phyloP scores from a whole-genome alignment of 2,797 vertebrate genomes.

The Synaphobranchus kaupii region DNA sequence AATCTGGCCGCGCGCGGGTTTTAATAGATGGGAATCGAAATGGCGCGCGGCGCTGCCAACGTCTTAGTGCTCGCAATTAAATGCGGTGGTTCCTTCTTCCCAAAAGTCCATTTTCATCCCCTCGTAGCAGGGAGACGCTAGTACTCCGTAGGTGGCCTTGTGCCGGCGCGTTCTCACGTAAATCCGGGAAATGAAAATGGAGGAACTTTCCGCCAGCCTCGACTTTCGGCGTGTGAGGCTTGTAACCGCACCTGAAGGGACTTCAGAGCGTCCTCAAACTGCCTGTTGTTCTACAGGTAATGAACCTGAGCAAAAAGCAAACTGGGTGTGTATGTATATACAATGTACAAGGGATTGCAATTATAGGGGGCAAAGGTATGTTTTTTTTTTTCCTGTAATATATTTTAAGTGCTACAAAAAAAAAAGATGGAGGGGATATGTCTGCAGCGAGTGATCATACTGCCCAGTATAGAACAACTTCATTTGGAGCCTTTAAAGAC shows the following conservation, averaged over 20 bases:
- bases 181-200: conserved; percentile 16
- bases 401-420: not conserved
- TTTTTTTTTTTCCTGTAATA: not conserved
- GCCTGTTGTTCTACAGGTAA: not conserved
- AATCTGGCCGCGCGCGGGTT: conserved; percentile 23
- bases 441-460: not conserved
- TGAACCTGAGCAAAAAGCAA: not conserved
- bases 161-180: not conserved
- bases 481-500: conserved; percentile 32
- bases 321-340: not conserved
- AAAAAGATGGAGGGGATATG: not conserved
- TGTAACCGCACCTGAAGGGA: not conserved
- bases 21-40: conserved; percentile 31
- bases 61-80: conserved; percentile 41
- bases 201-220: not conserved
- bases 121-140: not conserved
- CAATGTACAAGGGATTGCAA: not conserved
- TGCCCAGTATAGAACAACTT: not conserved
- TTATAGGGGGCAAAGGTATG: not conserved
- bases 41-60: conserved; percentile 25
- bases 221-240: not conserved
- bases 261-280: no score
- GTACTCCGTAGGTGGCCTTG: not conserved
- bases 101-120: not conserved
- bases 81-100: not conserved